Conservation (phyloP, 2,113 vertebrate species). For the Mustela nigripes region DNA sequence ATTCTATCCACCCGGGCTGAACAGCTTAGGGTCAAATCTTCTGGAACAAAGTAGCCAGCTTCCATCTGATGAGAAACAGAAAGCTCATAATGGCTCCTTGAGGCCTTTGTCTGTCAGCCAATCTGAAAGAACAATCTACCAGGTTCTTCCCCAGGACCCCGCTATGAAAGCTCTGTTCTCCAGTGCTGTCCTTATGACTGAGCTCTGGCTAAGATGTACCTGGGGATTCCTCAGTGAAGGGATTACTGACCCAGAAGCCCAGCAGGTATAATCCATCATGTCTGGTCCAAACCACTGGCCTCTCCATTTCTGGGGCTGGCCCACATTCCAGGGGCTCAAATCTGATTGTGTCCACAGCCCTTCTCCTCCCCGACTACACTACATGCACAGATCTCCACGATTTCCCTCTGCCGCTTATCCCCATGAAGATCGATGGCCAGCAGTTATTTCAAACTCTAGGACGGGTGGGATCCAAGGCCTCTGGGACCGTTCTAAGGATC, state of each 20-base stretch:
- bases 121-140: not conserved
- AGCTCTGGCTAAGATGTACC: constrained; percentile 3
- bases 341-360: not conserved
- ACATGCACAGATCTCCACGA: not conserved
- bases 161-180: not conserved
- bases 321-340: not conserved
- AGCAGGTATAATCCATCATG: constrained; percentile 21
- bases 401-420: not conserved
- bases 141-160: not conserved
- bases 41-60: not conserved
- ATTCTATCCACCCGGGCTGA: not conserved
- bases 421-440: not conserved
- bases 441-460: not conserved
- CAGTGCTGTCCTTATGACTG: not conserved
- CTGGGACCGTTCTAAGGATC: not conserved
- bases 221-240: constrained; percentile 54
- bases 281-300: not conserved
- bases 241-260: constrained; percentile 56
- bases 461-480: not conserved
- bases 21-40: constrained; percentile 7
- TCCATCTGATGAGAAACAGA: not conserved
- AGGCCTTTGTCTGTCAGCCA: constrained; percentile 8
- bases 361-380: not conserved
- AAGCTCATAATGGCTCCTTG: not conserved
- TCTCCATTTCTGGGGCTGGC: rapidly evolving